A percentile compares a stretch with the other conserved stretches of the same genome.
Conservation (phyloP, 1,140 invertebrate genomes). For the Trichonephila clavata region DNA sequence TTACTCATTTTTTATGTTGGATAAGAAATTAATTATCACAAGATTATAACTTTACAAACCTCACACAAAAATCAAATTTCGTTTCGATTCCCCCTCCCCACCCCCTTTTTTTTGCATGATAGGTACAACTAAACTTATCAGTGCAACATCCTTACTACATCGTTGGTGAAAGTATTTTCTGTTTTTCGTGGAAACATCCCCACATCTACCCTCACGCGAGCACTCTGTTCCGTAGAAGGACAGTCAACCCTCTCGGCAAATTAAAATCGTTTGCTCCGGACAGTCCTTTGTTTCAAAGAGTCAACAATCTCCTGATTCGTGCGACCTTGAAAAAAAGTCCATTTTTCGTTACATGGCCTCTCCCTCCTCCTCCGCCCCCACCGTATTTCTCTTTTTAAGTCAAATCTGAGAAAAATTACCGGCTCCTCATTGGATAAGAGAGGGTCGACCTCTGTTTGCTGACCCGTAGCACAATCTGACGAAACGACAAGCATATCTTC, state of each 20-base stretch:
- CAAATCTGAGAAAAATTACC: constrained; percentile 40
- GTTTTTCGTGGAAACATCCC: constrained; percentile 13
- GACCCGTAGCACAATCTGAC: constrained; percentile 27
- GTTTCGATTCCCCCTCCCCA: neutral
- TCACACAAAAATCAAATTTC: neutral
- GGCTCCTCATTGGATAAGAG: constrained; percentile 18
- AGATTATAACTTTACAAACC: neutral
- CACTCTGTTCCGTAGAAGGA: neutral
- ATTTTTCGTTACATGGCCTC: constrained; percentile 19
- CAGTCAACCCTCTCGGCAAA: neutral
- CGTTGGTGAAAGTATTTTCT: neutral
- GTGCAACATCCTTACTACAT: neutral
- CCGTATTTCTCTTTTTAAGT: constrained; percentile 28
- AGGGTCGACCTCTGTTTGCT: constrained; percentile 17
- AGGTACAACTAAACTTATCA: neutral
- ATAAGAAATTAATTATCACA: too few relatives aligned
- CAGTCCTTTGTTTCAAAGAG: constrained; percentile 55
- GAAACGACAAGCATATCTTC: constrained; percentile 22
- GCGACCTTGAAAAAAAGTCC: constrained; percentile 50
- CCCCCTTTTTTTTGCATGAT: neutral
- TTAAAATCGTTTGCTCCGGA: constrained; percentile 20
- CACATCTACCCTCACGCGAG: neutral
- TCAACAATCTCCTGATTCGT: constrained; percentile 42
- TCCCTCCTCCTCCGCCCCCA: neutral
- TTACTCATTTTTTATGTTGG: too few relatives aligned